Conservation (phyloP, 2,797 vertebrate species). For the Poeciliopsis gracilis region DNA sequence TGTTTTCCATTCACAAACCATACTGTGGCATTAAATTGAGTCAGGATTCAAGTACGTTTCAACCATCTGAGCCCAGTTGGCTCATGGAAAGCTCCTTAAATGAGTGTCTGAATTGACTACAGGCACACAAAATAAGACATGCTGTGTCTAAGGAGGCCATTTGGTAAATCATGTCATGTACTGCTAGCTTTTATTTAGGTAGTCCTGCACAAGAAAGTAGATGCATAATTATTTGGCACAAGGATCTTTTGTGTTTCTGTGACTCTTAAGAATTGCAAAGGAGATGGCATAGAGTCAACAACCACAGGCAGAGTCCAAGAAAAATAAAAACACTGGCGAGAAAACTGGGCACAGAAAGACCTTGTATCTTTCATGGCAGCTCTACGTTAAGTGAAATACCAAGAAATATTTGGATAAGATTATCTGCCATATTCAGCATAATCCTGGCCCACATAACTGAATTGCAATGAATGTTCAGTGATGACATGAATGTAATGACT, state of each 20-base stretch:
- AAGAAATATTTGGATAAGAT: not conserved
- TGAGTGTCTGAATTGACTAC: not conserved
- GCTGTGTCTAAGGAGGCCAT: not conserved
- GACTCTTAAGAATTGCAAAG: not conserved
- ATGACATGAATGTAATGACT: not conserved
- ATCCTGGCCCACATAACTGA: not conserved
- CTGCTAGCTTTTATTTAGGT: constrained; percentile 8
- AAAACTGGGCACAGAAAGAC: not conserved
- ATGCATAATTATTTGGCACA: not conserved
- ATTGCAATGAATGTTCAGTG: not conserved
- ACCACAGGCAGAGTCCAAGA: not conserved
- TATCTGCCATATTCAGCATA: not conserved
- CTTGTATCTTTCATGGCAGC: constrained; percentile 1
- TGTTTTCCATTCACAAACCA: not conserved
- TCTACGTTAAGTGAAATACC: not conserved
- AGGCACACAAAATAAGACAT: constrained; percentile 2
- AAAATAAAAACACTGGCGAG: constrained; percentile 4
- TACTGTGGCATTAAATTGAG: constrained; percentile 1
- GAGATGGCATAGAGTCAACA: constrained; percentile 2
- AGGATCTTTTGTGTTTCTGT: not conserved
- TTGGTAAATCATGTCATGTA: constrained; percentile 9
- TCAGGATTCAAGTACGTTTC: constrained; percentile 2
- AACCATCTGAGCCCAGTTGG: not conserved
- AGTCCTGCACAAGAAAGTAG: constrained; percentile 5
- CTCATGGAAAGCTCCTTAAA: not conserved